Percentiles rank a stretch among this genome's conserved stretches.
These are phyloP conservation scores for Pluvianellus socialis DNA, from an alignment of 2,113 vertebrate genomes.

Conservation along the genomic window DNA sequence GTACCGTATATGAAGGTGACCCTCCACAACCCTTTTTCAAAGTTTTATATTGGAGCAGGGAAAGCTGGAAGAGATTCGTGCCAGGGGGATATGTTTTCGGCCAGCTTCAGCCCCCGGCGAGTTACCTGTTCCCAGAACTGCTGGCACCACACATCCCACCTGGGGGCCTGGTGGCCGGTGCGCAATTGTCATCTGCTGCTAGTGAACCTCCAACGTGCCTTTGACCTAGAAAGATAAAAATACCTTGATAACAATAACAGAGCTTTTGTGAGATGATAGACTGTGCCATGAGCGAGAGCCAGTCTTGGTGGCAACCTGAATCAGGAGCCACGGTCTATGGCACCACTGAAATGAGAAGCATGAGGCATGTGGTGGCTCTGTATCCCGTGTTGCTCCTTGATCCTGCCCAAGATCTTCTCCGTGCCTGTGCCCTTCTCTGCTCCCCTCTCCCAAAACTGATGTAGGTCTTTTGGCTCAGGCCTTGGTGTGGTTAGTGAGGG, in stretches of 20 bases:
- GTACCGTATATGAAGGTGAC: background rate
- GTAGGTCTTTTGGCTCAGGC: no score
- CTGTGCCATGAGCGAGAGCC: background rate
- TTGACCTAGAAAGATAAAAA: background rate
- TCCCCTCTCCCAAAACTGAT: no score
- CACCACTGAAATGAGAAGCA: background rate
- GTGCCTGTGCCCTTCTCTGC: no score
- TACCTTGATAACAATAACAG: background rate
- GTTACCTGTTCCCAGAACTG: slow-evolving; percentile 1
- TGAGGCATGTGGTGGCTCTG: background rate
- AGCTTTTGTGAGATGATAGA: background rate
- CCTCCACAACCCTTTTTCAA: background rate
- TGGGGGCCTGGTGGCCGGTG: background rate
- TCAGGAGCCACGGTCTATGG: background rate
- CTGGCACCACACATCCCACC: background rate
- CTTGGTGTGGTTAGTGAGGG: no score
- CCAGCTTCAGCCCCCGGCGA: background rate
- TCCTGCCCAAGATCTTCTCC: no score
- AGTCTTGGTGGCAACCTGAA: background rate
- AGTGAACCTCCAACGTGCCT: background rate
- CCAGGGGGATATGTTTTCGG: background rate
- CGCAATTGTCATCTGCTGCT: background rate
- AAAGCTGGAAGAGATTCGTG: background rate
- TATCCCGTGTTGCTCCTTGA: background rate
- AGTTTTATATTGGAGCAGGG: background rate